Evolutionary conservation across 2,113 vertebrate genomes (phyloP), one percentile per base, ranked within the genome.

Genomic region (Cochlearius cochlearius): DNA sequence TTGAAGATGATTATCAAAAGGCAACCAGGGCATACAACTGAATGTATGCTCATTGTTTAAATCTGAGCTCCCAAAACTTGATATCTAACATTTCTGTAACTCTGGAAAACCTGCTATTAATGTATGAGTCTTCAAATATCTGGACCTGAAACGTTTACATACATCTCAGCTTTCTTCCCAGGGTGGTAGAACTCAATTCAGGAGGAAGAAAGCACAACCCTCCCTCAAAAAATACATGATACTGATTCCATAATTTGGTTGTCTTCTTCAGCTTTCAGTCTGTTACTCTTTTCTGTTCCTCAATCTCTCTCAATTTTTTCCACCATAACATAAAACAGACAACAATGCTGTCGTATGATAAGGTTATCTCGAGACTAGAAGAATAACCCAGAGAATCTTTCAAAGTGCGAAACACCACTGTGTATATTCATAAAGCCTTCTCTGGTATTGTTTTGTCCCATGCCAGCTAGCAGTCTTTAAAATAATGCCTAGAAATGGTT

Each of bases 11-110:
- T 63, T 64, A 4, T 26, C 5, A 59, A 18, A 50, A 68, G 7
- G 3, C 10, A 63, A 2, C 3, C 5, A n/a, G 15, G 2, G 6
- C 25, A 84, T 23, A 43, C 2, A 50, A 1, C 2, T 60, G 19
- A 11, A 45, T 59, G 2, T 27, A 39, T 62, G 8, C 6, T 10
- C 4, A 9, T 59, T 68, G 13, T 39, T 62, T 68, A n/a, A n/a
- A 53, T 39, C 4, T 60, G 27, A 77, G 8, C 5, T 73, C 25
- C 9, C 15, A 32, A 17, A 74, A 82, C 69, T 9, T 78, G 21
- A 25, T 41, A 45, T 29, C 6, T 16, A 64, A 41, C 12, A 26
- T 34, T 29, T 41, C 25, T 38, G 4, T 17, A 60, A 41, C 9
- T 32, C 32, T 56, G 6, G 6, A 74, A 71, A 60, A 5, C 5